Evolutionary conservation across 2,797 vertebrate genomes (phyloP), one percentile per base, ranked within the genome.

Genomic region (Hippopotamyrus pictus): DNA sequence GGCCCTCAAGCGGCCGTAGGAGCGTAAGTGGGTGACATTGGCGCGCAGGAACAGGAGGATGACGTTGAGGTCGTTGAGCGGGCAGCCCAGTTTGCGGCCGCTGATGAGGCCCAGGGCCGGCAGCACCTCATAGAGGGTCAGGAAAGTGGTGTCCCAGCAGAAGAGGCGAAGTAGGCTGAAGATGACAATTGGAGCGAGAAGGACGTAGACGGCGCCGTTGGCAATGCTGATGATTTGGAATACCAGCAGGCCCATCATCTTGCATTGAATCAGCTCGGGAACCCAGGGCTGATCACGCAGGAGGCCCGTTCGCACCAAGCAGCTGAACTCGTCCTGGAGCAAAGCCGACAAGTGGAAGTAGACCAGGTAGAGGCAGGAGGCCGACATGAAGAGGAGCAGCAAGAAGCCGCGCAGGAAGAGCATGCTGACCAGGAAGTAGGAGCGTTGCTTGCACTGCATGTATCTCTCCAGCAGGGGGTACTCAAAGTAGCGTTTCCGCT

Each of bases 401-500:
- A 99, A 96, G 90, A 98, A 95, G 88, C 99, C 97, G 41, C 97
- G 94, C 92, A 99, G 91, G 92, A 99, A 95, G 79, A 98, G 97
- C 95, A 97, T 96, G 92, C 95, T 95, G n/a, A 97, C 97, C 2
- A 99, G 95, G 91, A 96, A 96, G 88, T 98, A 97, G 79, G 98
- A 95, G 0, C 93, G 96, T 69, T 99, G 97, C 94, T 99, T 99
- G 95, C 97, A 97, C 62, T 95, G 93, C 94, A 99, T 94, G 94
- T 99, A 99, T 92, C 97, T 95, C 95, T 99, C 98, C 93, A 99
- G 96, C 83, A 99, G 93, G 0, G 98, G 98, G 92, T 98, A 99
- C 93, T 99, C 98, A 50, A 99, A 99, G 92, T 98, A 99, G 2
- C 97, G 95, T 92, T 98, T 98, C 92, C 86, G 95, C 90, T 98